Percentiles rank a stretch among this genome's conserved stretches.
Evolutionary conservation across 2,113 vertebrate genomes (phyloP).

Genomic region (Empidonax traillii): DNA sequence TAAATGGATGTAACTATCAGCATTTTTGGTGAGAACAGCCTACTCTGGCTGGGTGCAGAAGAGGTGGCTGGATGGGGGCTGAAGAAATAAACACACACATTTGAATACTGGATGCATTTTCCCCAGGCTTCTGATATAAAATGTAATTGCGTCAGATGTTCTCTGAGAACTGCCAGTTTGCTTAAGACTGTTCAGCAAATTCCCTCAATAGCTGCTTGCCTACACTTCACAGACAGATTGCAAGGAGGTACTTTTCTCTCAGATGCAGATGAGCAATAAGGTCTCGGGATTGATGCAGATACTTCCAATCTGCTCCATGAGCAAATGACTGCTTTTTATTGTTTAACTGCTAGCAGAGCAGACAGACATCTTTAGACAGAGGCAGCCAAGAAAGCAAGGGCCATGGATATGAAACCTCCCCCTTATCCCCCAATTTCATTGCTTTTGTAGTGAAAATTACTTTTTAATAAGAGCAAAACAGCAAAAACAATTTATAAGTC

Average conservation of each 20-base stretch:
- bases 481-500: neutral
- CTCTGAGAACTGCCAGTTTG: neutral
- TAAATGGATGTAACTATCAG: neutral
- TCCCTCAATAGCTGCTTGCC: neutral
- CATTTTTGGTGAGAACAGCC: neutral
- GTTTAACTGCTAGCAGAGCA: neutral
- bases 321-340: neutral
- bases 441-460: neutral
- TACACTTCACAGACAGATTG: neutral
- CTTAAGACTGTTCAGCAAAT: neutral
- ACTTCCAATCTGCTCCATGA: neutral
- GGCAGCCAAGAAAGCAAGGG: neutral
- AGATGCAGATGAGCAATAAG: neutral
- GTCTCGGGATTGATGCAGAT: neutral
- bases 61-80: neutral
- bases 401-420: neutral
- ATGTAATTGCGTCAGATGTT: neutral
- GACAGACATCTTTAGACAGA: neutral
- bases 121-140: neutral
- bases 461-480: neutral
- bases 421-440: neutral
- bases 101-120: neutral
- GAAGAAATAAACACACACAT: neutral
- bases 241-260: neutral
- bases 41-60: neutral